Evolutionary conservation across 1,140 invertebrate genomes (phyloP).

Genomic region (Trichomalopsis sarcophagae): DNA sequence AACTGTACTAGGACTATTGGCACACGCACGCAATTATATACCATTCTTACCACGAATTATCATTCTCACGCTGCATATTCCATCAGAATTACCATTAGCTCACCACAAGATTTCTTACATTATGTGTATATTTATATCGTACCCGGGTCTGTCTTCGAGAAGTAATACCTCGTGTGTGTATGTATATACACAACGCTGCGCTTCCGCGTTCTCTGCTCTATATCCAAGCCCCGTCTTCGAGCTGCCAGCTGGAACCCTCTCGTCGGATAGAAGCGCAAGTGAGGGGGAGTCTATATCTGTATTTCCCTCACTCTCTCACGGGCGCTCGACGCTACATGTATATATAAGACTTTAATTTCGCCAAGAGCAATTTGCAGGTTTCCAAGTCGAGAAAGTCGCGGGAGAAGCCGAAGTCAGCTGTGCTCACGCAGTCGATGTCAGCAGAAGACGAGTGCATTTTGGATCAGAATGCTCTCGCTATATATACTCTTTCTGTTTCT

Average conservation of each 20-base stretch:
- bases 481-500: background rate
- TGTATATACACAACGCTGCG: background rate
- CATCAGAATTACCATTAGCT: background rate
- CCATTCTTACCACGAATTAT: background rate
- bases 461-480: conserved; percentile 17
- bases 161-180: background rate
- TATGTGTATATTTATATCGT: background rate
- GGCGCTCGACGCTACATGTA: conserved; percentile 12
- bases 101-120: background rate
- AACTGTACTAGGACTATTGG: background rate
- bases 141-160: conserved; percentile 22
- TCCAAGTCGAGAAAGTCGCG: conserved; percentile 33
- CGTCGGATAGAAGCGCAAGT: background rate
- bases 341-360: conserved; percentile 55
- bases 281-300: background rate
- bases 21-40: background rate
- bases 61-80: background rate
- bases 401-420: conserved; percentile 41
- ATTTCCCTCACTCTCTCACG: background rate
- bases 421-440: conserved; percentile 11
- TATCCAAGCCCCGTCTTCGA: conserved; percentile 44
- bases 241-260: background rate
- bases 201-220: conserved; percentile 28
- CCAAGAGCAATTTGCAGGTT: conserved; percentile 60
- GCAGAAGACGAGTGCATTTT: background rate